Base-by-base conservation (phyloP, 2,797 vertebrate genomes). In the Poeciliopsis presidionis region DNA sequence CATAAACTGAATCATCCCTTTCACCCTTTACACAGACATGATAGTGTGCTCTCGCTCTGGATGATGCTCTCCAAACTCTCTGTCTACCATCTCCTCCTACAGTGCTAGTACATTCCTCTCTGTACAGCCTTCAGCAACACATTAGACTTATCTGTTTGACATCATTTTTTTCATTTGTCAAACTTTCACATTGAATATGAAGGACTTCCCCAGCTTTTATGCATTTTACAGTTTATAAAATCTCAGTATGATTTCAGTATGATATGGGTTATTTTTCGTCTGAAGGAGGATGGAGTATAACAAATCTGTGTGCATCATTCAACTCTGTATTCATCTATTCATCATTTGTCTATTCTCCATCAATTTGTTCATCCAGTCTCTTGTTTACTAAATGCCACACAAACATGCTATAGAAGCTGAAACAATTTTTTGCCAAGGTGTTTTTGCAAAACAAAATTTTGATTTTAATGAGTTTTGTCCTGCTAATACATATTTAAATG, bases 1-100 rank as follows among this genome's bases (percentile, higher is more conserved):
- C 90, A 94, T 91, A 83, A 90, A 87, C 87, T 95, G 89, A 94
- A 94, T 95, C 92, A 93, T 92, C 90, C 90, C 92, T 92, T 93
- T 94, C 90, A 93, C 87, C 91, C 85, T 78, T 84, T 53, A 89
- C 89, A 89, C 86, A 93, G 92, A 80, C 80, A 36, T 89, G 90
- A 91, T 79, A 91, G 84, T 92, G 90, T 92, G 88, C 88, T 87
- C 86, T 65, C 65, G 81, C 86, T 82, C 55, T 79, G 87, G 86
- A 87, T 80, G 87, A 89, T 86, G 71, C 87, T 82, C 85, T 85
- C 77, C 79, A 76, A 78, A 87, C 85, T 83, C 85, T 83, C 75
- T 33, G 70, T 82, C 86, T 77, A 74, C 82, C 85, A 90, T 84
- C 81, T 90, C 75, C 80, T 79, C 83, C 76, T 80, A 77, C 88